Conservation (phyloP, 2,797 vertebrate genomes). For the Fundulus diaphanus region DNA sequence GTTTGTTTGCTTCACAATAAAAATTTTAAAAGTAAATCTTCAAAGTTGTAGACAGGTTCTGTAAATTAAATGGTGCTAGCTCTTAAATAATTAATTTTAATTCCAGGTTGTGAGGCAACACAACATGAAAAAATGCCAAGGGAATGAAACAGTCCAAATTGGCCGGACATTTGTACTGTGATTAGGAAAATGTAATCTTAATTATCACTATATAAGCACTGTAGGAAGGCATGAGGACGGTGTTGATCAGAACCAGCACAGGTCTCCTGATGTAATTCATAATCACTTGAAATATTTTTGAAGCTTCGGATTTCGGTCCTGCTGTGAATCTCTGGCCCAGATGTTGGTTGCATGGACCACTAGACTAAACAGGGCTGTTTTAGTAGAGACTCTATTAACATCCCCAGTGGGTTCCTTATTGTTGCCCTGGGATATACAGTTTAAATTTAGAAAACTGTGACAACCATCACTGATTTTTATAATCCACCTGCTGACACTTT, state of each 20-base stretch:
- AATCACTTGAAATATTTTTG: slow-evolving; percentile 71
- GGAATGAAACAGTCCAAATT: neutral
- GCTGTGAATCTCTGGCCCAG: slow-evolving; percentile 52
- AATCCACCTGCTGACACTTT: slow-evolving; percentile 24
- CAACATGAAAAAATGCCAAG: too few relatives aligned
- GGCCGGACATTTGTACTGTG: neutral
- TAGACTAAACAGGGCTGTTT: slow-evolving; percentile 41
- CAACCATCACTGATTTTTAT: slow-evolving; percentile 43
- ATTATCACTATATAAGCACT: neutral
- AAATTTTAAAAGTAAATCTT: too few relatives aligned
- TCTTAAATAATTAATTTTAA: too few relatives aligned
- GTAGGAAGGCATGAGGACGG: neutral
- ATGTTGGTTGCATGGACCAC: slow-evolving; percentile 54
- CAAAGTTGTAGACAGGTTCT: too few relatives aligned
- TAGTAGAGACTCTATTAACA: slow-evolving; percentile 37
- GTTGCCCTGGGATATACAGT: slow-evolving; percentile 23
- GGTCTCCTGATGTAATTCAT: slow-evolving; percentile 43
- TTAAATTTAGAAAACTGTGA: slow-evolving; percentile 31
- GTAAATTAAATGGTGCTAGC: too few relatives aligned
- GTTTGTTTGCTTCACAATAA: too few relatives aligned
- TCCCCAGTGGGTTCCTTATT: slow-evolving; percentile 26
- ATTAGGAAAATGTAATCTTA: neutral
- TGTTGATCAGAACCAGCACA: slow-evolving; percentile 26
- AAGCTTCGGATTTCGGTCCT: slow-evolving; percentile 63
- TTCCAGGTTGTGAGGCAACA: too few relatives aligned